Conservation (phyloP, 2,113 vertebrate genomes). For the Gymnocephalus cernua region DNA sequence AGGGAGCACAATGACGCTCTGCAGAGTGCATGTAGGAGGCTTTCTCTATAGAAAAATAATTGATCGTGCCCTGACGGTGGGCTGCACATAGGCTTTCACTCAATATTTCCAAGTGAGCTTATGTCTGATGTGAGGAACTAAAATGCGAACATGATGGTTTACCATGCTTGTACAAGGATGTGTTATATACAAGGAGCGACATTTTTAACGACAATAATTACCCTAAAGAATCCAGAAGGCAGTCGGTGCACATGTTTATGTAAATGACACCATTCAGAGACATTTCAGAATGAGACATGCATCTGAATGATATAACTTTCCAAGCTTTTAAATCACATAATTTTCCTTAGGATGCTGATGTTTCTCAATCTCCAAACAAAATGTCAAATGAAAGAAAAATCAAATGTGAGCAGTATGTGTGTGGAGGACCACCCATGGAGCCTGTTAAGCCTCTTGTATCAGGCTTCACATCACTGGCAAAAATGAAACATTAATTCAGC, state of each 20-base stretch:
- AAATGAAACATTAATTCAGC: constrained; percentile 61
- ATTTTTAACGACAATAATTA: constrained; percentile 55
- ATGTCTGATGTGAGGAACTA: constrained; percentile 42
- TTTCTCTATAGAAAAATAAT: constrained; percentile 44
- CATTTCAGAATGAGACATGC: constrained; percentile 23
- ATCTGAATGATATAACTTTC: background rate
- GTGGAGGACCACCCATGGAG: constrained; percentile 10
- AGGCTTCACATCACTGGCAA: constrained; percentile 40
- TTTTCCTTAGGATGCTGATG: background rate
- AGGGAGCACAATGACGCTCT: constrained; percentile 63
- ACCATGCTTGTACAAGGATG: constrained; percentile 15
- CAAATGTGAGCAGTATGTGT: constrained; percentile 4
- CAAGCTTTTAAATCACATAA: background rate
- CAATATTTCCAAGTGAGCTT: constrained; percentile 36
- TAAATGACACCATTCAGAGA: constrained; percentile 13
- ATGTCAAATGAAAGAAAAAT: constrained; percentile 33
- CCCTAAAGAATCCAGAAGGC: constrained; percentile 31
- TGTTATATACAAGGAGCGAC: constrained; percentile 11
- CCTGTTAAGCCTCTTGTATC: constrained; percentile 38
- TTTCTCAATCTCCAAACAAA: background rate
- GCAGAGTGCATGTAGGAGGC: constrained; percentile 70
- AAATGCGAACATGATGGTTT: constrained; percentile 48
- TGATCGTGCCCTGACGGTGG: constrained; percentile 24
- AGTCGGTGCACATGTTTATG: constrained; percentile 40
- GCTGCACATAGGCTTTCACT: constrained; percentile 8